phyloP scores from a whole-genome alignment of 2,113 vertebrate genomes.

The Dromaius novaehollandiae region DNA sequence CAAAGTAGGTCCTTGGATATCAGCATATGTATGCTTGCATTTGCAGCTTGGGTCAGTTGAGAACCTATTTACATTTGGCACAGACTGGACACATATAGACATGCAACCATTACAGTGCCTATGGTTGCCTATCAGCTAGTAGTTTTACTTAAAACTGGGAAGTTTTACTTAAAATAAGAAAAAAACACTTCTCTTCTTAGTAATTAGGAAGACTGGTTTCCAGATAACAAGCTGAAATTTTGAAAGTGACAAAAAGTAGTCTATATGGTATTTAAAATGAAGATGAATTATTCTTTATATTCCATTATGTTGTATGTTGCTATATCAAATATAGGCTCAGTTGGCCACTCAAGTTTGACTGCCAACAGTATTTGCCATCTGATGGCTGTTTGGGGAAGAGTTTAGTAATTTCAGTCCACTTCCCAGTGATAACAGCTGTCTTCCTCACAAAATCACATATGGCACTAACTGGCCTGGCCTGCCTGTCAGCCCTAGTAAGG shows the following conservation, averaged over 20 bases:
- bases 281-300: neutral
- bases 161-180: neutral
- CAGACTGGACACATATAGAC: neutral
- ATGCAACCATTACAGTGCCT: neutral
- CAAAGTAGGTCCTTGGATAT: neutral
- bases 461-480: neutral
- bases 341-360: neutral
- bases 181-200: neutral
- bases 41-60: neutral
- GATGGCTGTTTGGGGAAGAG: neutral
- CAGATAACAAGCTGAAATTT: neutral
- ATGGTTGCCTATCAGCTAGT: neutral
- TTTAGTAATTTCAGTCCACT: neutral
- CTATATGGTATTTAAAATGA: neutral
- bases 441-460: slow-evolving; percentile 31
- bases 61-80: neutral
- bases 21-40: neutral
- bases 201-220: neutral
- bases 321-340: neutral
- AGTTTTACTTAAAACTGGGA: neutral
- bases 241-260: neutral
- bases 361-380: neutral
- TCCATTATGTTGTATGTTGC: neutral
- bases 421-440: slow-evolving; percentile 33
- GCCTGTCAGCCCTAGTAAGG: neutral